Evolutionary conservation across 2,888 invertebrate genomes (phyloP).

Genomic region (Yponomeuta evonymella): DNA sequence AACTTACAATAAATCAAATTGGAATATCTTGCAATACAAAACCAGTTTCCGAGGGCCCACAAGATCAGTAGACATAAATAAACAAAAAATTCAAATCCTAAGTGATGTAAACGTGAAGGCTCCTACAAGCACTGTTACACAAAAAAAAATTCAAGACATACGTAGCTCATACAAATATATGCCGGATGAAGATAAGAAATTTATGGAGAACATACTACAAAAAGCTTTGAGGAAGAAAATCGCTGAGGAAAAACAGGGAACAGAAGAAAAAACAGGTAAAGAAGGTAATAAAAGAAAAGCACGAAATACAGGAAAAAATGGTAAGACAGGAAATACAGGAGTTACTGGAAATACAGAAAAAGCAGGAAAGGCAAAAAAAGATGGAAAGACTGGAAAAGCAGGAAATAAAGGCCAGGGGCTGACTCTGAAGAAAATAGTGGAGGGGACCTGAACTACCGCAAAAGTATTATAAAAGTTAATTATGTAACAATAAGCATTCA

Average conservation of each 20-base stretch:
- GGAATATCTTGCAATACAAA: conserved; percentile 19
- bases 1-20: conserved; percentile 20
- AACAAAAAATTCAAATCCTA: conserved; percentile 18
- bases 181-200: conserved; percentile 15
- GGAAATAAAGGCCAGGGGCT: too few relatives aligned
- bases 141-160: conserved; percentile 21
- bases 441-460: too few relatives aligned
- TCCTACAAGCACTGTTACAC: conserved; percentile 17
- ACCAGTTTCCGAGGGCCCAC: conserved; percentile 16
- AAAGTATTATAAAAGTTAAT: too few relatives aligned
- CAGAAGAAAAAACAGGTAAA: conserved; percentile 3
- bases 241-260: conserved; percentile 6
- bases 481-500: too few relatives aligned
- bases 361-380: too few relatives aligned
- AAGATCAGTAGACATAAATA: conserved; percentile 17
- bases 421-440: too few relatives aligned
- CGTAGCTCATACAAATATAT: conserved; percentile 21
- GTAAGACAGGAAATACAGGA: too few relatives aligned
- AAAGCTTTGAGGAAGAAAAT: conserved; percentile 1
- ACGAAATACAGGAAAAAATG: too few relatives aligned
- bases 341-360: too few relatives aligned
- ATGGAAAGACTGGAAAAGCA: too few relatives aligned
- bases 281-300: conserved; percentile 4
- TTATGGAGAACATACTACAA: background rate
- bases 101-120: conserved; percentile 19